Base-by-base conservation (phyloP, 2,113 vertebrate genomes). In the Tachuris rubrigastra region DNA sequence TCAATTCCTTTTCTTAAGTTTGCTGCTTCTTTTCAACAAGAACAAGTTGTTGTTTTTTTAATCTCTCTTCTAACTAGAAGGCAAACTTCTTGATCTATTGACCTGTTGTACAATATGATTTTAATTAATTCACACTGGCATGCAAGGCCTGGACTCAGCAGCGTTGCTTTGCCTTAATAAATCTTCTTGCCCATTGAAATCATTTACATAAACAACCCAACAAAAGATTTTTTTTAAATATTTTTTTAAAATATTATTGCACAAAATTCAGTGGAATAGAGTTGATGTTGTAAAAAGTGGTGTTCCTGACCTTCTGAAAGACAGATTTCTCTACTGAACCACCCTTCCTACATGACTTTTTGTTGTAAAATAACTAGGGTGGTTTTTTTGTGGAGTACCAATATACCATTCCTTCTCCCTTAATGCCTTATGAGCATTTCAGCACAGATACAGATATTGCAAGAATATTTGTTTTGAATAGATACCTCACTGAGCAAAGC, bases 111-210 rank as follows among this genome's bases (percentile, higher is more conserved):
- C 81, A 98, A 80, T 65, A 91, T 62, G 47, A 93, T 94, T 97
- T 98, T 98, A 96, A 95, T 97, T 96, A 96, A 92, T 58, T 95
- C 90, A 96, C 28, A 74, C 53, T 81, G 89, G 42, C 60, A 78
- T 20, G 62, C 59, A 55, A 88, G 63, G 52, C 50, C 47, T 92
- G 41, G 28, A 78, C 44, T 89, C 80, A 93, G 42, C n/a, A 41
- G 46, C 68, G 74, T 49, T 93, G 95, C 89, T 96, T 86, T 86
- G 41, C 53, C 44, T 62, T 37, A 94, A 95, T 76, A 96, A 87
- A 96, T 77, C 82, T 46, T 80, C 65, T 89, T 95, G 82, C 21
- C 42, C 37, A 60, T 15, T 85, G 89, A 84, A 87, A 95, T 53
- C 7, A 15, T 68, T 93, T 95, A 96, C 14, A 88, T 83, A 77